These are phyloP conservation scores for Petrocephalus microphthalmus DNA, from an alignment of 2,113 vertebrate species.

Conservation along the genomic window DNA sequence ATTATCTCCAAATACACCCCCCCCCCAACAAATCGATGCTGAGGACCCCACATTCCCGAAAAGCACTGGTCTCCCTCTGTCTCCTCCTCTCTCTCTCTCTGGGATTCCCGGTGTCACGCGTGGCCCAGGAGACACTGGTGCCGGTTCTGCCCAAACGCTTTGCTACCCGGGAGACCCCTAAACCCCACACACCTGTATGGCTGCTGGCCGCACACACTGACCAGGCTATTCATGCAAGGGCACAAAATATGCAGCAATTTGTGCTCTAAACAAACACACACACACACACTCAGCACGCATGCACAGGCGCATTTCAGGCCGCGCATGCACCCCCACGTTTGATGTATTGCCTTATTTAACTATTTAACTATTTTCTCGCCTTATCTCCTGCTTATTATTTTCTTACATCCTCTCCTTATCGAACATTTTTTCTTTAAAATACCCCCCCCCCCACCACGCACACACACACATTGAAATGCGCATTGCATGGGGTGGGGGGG, in stretches of 20 bases:
- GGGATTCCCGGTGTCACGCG: conserved; percentile 54
- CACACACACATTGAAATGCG: conserved; percentile 48
- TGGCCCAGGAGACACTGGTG: conserved; percentile 23
- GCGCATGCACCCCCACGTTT: conserved; percentile 13
- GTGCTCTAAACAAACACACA: not conserved
- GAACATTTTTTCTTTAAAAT: conserved; percentile 41
- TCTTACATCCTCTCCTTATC: conserved; percentile 49
- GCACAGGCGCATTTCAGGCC: conserved; percentile 11
- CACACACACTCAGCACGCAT: conserved; percentile 21
- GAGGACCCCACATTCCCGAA: not conserved
- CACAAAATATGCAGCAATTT: not conserved
- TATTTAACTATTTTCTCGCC: conserved; percentile 27
- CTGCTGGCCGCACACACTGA: not conserved
- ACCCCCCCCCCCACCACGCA: conserved; percentile 32
- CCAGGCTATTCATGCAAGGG: not conserved
- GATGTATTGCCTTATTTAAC: conserved; percentile 20
- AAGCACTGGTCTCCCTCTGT: not conserved
- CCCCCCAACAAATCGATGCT: not conserved
- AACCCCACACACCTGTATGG: conserved; percentile 16
- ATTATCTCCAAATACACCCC: not conserved
- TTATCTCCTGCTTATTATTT: conserved; percentile 28
- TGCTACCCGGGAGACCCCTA: not conserved
- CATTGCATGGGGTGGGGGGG: conserved; percentile 50
- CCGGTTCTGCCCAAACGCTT: not conserved
- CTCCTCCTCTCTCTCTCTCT: not conserved